phyloP scores from a whole-genome alignment of 1,140 invertebrate genomes.

The Drosophila athabasca region DNA sequence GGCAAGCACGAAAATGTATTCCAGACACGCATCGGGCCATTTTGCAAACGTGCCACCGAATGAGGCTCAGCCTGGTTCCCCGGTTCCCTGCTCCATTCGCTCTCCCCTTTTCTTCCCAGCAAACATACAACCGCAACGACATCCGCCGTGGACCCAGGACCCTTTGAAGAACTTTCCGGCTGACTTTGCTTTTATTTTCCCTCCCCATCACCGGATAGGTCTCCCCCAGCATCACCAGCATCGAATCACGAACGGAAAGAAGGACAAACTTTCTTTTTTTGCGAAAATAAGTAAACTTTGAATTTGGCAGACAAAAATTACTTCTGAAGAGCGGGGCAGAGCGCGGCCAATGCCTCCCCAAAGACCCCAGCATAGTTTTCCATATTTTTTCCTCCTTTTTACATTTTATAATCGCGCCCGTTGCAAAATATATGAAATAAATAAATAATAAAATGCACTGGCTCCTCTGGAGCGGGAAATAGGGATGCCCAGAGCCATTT shows the following conservation, averaged over 20 bases:
- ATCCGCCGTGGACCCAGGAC: conserved; percentile 48
- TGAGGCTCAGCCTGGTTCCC: conserved; percentile 48
- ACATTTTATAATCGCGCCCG: conserved; percentile 67
- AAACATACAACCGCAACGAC: conserved; percentile 58
- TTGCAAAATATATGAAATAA: conserved; percentile 72
- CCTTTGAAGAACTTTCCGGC: conserved; percentile 52
- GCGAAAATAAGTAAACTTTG: conserved; percentile 76
- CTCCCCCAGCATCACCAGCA: conserved; percentile 31
- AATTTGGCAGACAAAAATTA: conserved; percentile 74
- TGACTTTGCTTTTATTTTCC: conserved; percentile 59
- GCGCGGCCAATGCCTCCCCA: conserved; percentile 24
- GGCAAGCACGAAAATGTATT: conserved; percentile 80
- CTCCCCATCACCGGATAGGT: conserved; percentile 8
- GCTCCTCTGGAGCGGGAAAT: conserved; percentile 21
- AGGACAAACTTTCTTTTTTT: conserved; percentile 42
- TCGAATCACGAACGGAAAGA: conserved; percentile 39
- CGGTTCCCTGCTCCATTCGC: neutral
- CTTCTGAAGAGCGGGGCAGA: conserved; percentile 10
- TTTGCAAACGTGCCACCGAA: conserved; percentile 82
- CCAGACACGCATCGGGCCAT: conserved; percentile 78
- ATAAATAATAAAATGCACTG: conserved; percentile 76
- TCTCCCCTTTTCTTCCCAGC: conserved; percentile 11
- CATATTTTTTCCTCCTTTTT: conserved; percentile 33
- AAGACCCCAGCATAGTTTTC: conserved; percentile 52
- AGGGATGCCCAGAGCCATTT: conserved; percentile 54